Conservation (phyloP, 1,140 invertebrate species). For the Apis mellifera region DNA sequence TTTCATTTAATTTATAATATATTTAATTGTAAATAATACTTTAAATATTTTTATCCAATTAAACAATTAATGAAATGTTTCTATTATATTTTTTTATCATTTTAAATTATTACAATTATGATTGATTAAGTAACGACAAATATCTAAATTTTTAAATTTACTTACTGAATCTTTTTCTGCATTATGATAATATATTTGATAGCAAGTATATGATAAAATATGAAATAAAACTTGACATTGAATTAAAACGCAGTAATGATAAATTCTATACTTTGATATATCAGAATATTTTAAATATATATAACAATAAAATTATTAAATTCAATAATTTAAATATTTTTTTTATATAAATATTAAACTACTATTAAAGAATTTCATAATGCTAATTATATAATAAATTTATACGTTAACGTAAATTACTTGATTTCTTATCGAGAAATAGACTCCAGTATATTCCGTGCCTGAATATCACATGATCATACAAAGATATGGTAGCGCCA, state of each 20-base stretch:
- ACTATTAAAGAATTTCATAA: not conserved
- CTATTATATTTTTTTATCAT: not conserved
- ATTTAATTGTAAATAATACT: no score
- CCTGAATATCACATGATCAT: slow-evolving; percentile 20
- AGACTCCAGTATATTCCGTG: slow-evolving; percentile 26
- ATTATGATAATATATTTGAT: not conserved
- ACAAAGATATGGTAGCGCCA: not conserved
- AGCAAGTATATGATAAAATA: not conserved
- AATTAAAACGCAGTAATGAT: not conserved
- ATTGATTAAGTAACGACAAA: not conserved
- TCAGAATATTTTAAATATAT: no score
- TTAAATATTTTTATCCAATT: no score
- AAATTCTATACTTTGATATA: not conserved
- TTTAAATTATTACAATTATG: no score
- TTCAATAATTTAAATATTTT: not conserved
- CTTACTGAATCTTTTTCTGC: not conserved
- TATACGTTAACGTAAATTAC: not conserved
- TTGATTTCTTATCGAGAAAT: not conserved
- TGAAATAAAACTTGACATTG: not conserved
- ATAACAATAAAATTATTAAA: not conserved
- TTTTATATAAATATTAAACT: no score
- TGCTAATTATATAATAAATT: not conserved
- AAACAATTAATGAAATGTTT: not conserved
- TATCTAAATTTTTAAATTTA: not conserved
- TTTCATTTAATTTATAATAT: not conserved